phyloP scores from a whole-genome alignment of 2,113 vertebrate genomes.

The Rhinoderma darwinii region DNA sequence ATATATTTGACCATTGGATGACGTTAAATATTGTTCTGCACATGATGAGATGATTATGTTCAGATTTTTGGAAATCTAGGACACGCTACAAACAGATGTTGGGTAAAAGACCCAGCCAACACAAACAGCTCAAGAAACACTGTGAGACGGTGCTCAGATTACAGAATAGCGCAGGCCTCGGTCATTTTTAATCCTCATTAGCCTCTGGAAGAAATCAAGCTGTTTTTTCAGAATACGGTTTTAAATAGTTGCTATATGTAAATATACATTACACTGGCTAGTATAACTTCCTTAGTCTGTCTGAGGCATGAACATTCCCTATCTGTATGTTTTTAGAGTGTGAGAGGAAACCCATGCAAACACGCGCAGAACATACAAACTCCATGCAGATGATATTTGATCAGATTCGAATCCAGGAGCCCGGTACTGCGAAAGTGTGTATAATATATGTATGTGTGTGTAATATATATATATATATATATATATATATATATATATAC shows the following conservation, averaged over 20 bases:
- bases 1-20: slow-evolving; percentile 13
- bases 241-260: not conserved
- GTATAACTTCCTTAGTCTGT: not conserved
- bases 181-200: slow-evolving; percentile 49
- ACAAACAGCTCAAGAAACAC: slow-evolving; percentile 52
- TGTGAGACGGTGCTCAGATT: slow-evolving; percentile 35
- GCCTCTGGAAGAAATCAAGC: slow-evolving; percentile 18
- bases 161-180: slow-evolving; percentile 43
- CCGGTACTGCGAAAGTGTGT: too few relatives aligned
- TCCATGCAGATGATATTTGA: too few relatives aligned
- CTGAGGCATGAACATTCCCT: too few relatives aligned
- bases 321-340: too few relatives aligned
- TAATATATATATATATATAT: too few relatives aligned
- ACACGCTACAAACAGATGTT: slow-evolving; percentile 44
- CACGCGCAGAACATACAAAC: too few relatives aligned
- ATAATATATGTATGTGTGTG: too few relatives aligned
- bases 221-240: slow-evolving; percentile 30
- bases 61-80: slow-evolving; percentile 16
- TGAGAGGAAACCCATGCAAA: too few relatives aligned
- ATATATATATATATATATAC: too few relatives aligned
- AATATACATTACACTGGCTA: not conserved
- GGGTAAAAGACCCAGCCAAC: slow-evolving; percentile 23
- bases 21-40: slow-evolving; percentile 16
- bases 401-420: too few relatives aligned
- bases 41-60: slow-evolving; percentile 51